Conservation (phyloP, 1,140 invertebrate species). For the Holcopasites calliopsidis region DNA sequence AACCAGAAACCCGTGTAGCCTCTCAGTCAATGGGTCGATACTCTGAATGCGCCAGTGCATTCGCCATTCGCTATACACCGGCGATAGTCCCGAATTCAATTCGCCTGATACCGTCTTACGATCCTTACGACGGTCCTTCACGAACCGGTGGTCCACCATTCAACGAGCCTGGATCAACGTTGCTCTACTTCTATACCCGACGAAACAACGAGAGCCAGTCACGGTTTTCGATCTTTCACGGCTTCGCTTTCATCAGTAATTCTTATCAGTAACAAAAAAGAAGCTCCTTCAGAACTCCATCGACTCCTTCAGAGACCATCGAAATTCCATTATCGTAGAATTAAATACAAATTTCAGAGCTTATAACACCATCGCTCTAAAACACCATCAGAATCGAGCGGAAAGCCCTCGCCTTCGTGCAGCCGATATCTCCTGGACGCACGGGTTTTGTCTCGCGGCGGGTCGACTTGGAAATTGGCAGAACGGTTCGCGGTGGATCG, state of each 20-base stretch:
- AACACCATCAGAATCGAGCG: neutral
- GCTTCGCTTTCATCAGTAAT: neutral
- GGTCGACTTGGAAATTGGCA: slow-evolving; percentile 73
- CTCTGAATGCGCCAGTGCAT: slow-evolving; percentile 3
- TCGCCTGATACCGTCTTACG: slow-evolving; percentile 40
- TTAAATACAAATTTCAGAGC: too few relatives aligned
- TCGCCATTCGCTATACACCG: neutral
- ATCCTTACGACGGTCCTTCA: neutral
- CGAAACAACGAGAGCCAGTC: neutral
- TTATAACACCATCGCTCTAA: too few relatives aligned
- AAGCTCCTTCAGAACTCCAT: too few relatives aligned
- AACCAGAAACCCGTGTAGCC: slow-evolving; percentile 34
- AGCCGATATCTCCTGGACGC: neutral
- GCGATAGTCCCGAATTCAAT: slow-evolving; percentile 33
- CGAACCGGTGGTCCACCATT: neutral
- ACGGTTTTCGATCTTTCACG: neutral
- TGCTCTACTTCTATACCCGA: neutral
- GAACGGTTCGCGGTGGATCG: slow-evolving; percentile 71
- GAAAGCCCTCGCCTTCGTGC: neutral
- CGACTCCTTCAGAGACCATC: too few relatives aligned
- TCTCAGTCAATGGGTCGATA: slow-evolving; percentile 44
- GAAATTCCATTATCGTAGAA: too few relatives aligned
- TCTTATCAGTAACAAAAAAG: too few relatives aligned
- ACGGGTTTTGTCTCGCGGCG: slow-evolving; percentile 20
- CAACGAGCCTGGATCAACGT: slow-evolving; percentile 1